Conservation (phyloP, 2,797 vertebrate species). For the Denticeps clupeoides region DNA sequence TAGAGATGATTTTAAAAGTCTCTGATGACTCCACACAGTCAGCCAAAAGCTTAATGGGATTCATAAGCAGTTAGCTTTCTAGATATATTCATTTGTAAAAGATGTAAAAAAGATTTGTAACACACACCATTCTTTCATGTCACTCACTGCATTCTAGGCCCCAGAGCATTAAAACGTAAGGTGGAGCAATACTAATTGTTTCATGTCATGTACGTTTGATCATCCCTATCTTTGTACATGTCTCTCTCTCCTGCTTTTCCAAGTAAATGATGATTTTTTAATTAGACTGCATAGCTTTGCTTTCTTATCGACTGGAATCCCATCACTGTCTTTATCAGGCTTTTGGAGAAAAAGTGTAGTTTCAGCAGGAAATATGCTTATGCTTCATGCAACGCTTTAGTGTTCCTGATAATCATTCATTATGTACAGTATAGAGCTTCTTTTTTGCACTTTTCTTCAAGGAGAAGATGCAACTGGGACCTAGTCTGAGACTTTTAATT, state of each 20-base stretch:
- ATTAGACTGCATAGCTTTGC: slow-evolving; percentile 33
- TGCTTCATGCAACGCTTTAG: background rate
- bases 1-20: too few relatives aligned
- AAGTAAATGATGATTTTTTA: slow-evolving; percentile 5
- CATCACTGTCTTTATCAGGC: slow-evolving; percentile 9
- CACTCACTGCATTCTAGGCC: too few relatives aligned
- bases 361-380: slow-evolving; percentile 20
- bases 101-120: too few relatives aligned
- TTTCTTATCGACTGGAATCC: slow-evolving; percentile 4
- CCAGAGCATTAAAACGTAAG: too few relatives aligned
- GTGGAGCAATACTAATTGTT: too few relatives aligned
- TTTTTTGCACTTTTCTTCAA: slow-evolving; percentile 51
- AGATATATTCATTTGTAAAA: too few relatives aligned
- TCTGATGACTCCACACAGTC: too few relatives aligned
- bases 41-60: too few relatives aligned
- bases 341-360: slow-evolving; percentile 14
- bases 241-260: background rate
- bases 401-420: slow-evolving; percentile 24
- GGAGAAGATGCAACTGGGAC: slow-evolving; percentile 34
- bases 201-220: too few relatives aligned
- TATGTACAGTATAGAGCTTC: slow-evolving; percentile 21
- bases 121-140: too few relatives aligned
- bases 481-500: slow-evolving; percentile 32
- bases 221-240: too few relatives aligned
- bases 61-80: too few relatives aligned